Evolutionary conservation across 35 echinoderm and acorn worm species (phyloP), one percentile per base, ranked within the genome.

Genomic region (Stichopus chloronotus): DNA sequence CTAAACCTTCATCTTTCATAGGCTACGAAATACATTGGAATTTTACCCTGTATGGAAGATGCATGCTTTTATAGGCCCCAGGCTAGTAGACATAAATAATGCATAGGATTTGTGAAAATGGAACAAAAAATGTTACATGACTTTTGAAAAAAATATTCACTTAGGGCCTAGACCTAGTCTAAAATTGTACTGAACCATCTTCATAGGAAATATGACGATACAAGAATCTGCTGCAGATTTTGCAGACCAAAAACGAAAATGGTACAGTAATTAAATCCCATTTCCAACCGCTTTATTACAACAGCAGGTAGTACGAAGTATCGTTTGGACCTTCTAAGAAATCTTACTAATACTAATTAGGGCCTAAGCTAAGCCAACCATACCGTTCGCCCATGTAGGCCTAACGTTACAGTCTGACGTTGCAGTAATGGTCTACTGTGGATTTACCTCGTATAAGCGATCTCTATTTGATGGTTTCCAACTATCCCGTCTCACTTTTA

Each of bases 401-500:
- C n/a, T 20, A 12, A 71, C n/a, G 65, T 43, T 71, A 71, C 65
- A 71, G 65, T 71, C 65, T 71, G 65, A 71, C 65, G 65, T 71
- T 71, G 65, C 65, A 71, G 65, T 71, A 71, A 71, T 71, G 1
- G 11, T 71, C 65, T 71, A 12, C 65, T 71, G 65, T 71, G 65
- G 65, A 71, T 71, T 71, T 71, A 71, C 30, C 30, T 43, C 1
- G 30, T 3, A 43, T 43, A 43, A 43, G 30, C 30, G 30, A 43
- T 71, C 65, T 71, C 65, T 71, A 71, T 71, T 71, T 71, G 65
- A 71, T 71, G 65, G 65, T 71, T 71, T 71, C 30, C 30, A 43
- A 43, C 30, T 43, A 43, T 43, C 30, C 30, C 30, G 30, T 43
- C 30, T 43, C 30, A 71, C 65, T 71, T 71, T 71, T 71, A 71